These are phyloP conservation scores for Portunus trituberculatus DNA, from an alignment of 1,140 invertebrate genomes.

Conservation along the genomic window DNA sequence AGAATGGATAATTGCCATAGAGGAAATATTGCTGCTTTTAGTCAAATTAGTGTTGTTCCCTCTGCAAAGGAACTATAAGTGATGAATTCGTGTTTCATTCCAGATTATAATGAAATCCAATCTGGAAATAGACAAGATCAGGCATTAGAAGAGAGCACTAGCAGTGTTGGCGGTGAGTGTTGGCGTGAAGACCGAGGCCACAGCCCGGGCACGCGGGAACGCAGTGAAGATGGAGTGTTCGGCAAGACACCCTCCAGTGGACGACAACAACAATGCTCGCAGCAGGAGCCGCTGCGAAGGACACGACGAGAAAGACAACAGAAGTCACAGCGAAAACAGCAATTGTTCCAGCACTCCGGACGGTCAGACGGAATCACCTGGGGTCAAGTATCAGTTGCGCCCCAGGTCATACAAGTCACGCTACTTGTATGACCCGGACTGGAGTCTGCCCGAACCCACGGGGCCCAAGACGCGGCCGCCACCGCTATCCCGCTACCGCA, in stretches of 20 bases:
- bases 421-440: background rate
- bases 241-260: background rate
- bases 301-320: background rate
- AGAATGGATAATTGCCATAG: too few species aligned
- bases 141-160: background rate
- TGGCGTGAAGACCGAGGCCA: background rate
- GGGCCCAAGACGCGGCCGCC: conserved; percentile 17
- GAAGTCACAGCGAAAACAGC: background rate
- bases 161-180: background rate
- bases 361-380: background rate
- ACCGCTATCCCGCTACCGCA: conserved; percentile 37
- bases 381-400: conserved; percentile 9
- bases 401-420: conserved; percentile 24
- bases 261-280: background rate
- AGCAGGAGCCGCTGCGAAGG: background rate
- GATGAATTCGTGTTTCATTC: background rate
- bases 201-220: background rate
- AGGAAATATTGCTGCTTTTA: too few species aligned
- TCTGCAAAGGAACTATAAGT: background rate
- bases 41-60: too few species aligned
- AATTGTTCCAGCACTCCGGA: background rate
- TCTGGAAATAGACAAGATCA: conserved; percentile 13
- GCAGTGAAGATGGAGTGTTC: background rate
- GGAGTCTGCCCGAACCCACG: conserved; percentile 2
- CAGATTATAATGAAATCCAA: background rate